Conservation (phyloP, 1,140 invertebrate species). For the Caerostris darwini region DNA sequence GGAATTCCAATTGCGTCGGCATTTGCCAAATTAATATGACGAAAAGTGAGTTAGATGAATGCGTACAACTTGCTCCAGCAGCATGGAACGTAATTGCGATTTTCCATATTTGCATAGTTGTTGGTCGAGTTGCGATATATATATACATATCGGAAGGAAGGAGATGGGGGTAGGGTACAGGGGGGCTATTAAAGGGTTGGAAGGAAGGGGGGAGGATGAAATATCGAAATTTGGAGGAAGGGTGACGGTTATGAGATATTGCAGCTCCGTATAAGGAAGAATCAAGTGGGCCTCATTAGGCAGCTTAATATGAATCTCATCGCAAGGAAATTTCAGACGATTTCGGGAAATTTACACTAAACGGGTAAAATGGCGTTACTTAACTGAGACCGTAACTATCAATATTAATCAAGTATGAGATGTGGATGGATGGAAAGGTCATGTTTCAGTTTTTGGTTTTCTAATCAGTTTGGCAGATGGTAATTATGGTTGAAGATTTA, state of each 20-base stretch:
- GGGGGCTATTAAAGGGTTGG: not conserved
- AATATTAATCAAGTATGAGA: slow-evolving; percentile 3
- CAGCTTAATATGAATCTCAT: slow-evolving; percentile 29
- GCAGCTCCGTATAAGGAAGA: slow-evolving; percentile 19
- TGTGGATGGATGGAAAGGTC: not conserved
- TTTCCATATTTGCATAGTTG: not conserved
- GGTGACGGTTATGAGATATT: slow-evolving; percentile 38
- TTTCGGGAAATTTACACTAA: slow-evolving; percentile 4
- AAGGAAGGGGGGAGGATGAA: not conserved
- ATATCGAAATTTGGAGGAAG: not conserved
- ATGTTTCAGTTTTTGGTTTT: not conserved
- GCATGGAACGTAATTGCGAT: not conserved
- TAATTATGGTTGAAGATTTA: not conserved
- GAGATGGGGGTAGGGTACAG: not conserved
- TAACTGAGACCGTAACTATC: slow-evolving; percentile 17
- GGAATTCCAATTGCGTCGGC: slow-evolving; percentile 14
- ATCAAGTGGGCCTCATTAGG: slow-evolving; percentile 26
- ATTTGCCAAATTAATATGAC: slow-evolving; percentile 36
- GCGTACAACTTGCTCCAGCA: not conserved
- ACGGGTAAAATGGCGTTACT: not conserved
- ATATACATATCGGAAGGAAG: slow-evolving; percentile 1
- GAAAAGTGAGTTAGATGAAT: slow-evolving; percentile 13
- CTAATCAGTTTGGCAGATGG: not conserved
- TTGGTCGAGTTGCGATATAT: slow-evolving; percentile 5
- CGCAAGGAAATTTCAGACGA: slow-evolving; percentile 20